Percentiles rank a stretch among this genome's conserved stretches.
Conservation (phyloP, 1,140 invertebrate genomes). For the Tetramorium parvispinum region DNA sequence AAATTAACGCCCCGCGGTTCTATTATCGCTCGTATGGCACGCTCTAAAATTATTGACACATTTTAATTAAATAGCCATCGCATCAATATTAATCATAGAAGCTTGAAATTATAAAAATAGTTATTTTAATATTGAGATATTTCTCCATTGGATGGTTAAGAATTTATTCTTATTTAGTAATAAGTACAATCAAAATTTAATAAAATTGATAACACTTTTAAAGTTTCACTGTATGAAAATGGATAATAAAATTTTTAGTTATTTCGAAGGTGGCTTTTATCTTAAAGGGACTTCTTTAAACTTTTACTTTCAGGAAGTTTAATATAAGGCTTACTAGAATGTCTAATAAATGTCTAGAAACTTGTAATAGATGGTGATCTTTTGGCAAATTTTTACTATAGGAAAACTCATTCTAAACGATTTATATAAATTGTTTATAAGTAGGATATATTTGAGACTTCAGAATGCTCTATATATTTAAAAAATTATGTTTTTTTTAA, state of each 20-base stretch:
- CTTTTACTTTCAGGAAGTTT: background rate
- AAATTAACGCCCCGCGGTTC: slow-evolving; percentile 22
- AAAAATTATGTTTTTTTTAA: background rate
- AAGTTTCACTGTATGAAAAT: background rate
- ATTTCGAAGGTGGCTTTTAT: background rate
- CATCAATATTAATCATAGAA: background rate
- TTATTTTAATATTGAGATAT: background rate
- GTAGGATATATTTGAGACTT: background rate
- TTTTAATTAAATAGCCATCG: slow-evolving; percentile 9
- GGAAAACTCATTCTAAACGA: background rate
- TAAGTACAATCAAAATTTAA: background rate
- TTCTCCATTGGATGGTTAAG: background rate
- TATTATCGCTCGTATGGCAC: background rate
- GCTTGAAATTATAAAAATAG: background rate
- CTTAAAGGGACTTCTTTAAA: slow-evolving; percentile 8
- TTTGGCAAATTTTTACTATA: background rate
- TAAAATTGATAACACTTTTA: background rate
- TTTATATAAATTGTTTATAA: background rate
- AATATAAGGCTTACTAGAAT: slow-evolving; percentile 2
- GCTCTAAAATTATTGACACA: background rate
- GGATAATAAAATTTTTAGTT: background rate
- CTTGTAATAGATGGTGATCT: slow-evolving; percentile 5
- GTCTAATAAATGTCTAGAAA: slow-evolving; percentile 4
- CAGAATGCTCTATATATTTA: background rate
- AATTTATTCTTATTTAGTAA: background rate